phyloP scores from a whole-genome alignment of 2,797 vertebrate genomes.

The Meda fulgida region DNA sequence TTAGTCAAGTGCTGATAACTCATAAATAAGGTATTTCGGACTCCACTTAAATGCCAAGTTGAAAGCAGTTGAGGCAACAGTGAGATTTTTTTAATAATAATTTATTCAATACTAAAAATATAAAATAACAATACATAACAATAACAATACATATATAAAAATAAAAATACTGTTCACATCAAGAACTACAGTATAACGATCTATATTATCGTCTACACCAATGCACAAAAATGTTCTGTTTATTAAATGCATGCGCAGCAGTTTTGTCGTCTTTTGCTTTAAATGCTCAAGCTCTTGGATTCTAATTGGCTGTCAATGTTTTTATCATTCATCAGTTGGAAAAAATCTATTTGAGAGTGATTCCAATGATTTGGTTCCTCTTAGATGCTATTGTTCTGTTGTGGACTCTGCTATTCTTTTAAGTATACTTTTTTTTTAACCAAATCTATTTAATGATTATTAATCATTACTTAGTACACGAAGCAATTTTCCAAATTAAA shows the following conservation, averaged over 20 bases:
- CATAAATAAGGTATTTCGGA: neutral
- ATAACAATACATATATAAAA: no score
- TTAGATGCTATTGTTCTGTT: neutral
- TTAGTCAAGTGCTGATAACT: conserved; percentile 1
- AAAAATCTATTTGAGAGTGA: neutral
- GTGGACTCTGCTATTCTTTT: neutral
- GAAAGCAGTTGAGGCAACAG: neutral
- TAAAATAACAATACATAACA: no score
- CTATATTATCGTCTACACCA: neutral
- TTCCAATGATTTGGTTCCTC: neutral
- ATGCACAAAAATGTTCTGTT: neutral
- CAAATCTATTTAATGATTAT: neutral
- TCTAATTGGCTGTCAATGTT: neutral
- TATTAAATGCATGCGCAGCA: neutral
- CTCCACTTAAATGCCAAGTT: neutral
- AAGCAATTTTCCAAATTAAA: conserved; percentile 12
- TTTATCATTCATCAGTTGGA: neutral
- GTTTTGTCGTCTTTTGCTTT: neutral
- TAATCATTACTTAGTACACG: neutral
- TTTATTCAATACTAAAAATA: neutral
- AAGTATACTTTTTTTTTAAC: neutral
- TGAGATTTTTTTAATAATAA: neutral
- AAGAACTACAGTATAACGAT: neutral
- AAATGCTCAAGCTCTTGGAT: neutral
- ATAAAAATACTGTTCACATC: neutral